phyloP scores from a whole-genome alignment of 2,113 vertebrate species.

The Notarius lentiginosus region DNA sequence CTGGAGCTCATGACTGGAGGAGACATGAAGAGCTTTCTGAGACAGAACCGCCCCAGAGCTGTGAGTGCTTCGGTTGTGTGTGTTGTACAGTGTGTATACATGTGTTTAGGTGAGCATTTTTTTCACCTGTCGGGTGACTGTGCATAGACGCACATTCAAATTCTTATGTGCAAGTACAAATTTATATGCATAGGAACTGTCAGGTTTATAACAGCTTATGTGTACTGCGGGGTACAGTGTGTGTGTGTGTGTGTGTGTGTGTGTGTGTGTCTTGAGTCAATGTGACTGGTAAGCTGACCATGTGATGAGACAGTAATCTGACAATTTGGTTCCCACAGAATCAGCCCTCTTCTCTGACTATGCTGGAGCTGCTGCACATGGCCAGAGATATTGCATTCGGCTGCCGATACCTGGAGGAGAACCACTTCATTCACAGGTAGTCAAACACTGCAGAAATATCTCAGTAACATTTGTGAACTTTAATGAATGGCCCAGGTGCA shows the following conservation, averaged over 20 bases:
- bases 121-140: neutral
- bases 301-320: constrained; percentile 24
- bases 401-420: constrained; percentile 89
- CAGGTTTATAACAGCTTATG: neutral
- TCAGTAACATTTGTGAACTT: neutral
- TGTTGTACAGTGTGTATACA: neutral
- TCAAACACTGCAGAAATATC: neutral
- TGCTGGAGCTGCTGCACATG: constrained; percentile 85
- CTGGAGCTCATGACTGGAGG: constrained; percentile 92
- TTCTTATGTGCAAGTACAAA: neutral
- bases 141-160: too few relatives aligned
- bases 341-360: constrained; percentile 78
- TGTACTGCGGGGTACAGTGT: neutral
- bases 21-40: constrained; percentile 91
- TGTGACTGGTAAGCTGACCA: constrained; percentile 1
- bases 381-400: constrained; percentile 87
- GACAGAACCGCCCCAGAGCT: constrained; percentile 80
- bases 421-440: constrained; percentile 92
- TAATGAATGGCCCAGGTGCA: neutral
- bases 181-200: neutral
- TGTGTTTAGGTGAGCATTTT: constrained; percentile 4
- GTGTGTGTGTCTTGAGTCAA: neutral
- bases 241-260: too few relatives aligned
- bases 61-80: constrained; percentile 65
- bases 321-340: constrained; percentile 67